A percentile compares a stretch with the other conserved stretches of the same genome.
phyloP scores from a whole-genome alignment of 92 coral and sea anemone genomes.

The Pocillopora grandis region DNA sequence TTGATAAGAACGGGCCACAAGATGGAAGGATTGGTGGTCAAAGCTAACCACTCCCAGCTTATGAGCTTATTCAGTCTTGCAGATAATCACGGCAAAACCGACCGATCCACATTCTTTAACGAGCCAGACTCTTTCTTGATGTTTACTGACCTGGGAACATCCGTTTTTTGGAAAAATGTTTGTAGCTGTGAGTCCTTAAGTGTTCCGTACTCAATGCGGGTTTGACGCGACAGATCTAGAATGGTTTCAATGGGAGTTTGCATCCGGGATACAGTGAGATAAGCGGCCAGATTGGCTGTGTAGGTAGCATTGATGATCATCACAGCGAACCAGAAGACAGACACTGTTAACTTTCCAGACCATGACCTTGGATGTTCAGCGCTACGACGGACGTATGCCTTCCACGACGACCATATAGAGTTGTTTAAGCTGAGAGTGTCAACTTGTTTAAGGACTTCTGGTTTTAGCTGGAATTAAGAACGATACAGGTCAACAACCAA shows the following conservation, averaged over 20 bases:
- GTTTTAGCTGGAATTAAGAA: constrained; percentile 33
- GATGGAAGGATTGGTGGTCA: too few species aligned
- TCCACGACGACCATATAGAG: constrained; percentile 77
- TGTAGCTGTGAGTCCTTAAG: constrained; percentile 68
- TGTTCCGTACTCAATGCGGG: constrained; percentile 66
- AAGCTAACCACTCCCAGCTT: too few species aligned
- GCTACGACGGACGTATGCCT: constrained; percentile 66
- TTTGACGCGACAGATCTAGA: constrained; percentile 62
- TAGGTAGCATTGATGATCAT: constrained; percentile 84
- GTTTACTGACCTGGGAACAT: constrained; percentile 59
- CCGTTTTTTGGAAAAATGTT: constrained; percentile 66
- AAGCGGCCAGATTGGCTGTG: constrained; percentile 82
- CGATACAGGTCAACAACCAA: background rate
- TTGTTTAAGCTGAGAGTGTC: constrained; percentile 57
- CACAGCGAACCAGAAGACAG: constrained; percentile 79
- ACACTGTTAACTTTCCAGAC: constrained; percentile 67
- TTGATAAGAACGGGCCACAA: too few species aligned
- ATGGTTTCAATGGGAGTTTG: constrained; percentile 73
- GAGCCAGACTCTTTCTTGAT: background rate
- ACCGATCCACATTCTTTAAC: too few species aligned
- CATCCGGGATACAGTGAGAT: constrained; percentile 78
- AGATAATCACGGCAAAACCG: background rate
- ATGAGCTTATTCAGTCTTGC: too few species aligned
- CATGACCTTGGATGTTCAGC: constrained; percentile 67
- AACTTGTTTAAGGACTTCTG: constrained; percentile 43